Conservation (phyloP, 2,797 vertebrate species). For the Alfaro cultratus region DNA sequence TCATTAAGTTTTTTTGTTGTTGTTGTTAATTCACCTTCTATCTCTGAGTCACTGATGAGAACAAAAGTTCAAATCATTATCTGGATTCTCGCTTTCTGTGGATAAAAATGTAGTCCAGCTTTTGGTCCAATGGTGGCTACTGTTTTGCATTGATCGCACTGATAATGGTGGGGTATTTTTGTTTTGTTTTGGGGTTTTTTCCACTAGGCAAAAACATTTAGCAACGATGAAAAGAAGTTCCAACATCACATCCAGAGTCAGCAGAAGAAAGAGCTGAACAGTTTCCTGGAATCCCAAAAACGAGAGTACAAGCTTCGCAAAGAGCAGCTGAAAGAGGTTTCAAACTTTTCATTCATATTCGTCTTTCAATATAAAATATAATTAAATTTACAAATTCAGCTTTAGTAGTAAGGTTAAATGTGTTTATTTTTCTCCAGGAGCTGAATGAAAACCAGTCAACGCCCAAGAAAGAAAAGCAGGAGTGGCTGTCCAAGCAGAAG, state of each 20-base stretch:
- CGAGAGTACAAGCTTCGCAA: conserved; percentile 98
- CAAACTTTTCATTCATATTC: background rate
- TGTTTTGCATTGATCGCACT: conserved; percentile 2
- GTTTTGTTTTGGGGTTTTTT: background rate
- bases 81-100: background rate
- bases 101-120: background rate
- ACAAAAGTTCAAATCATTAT: background rate
- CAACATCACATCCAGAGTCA: conserved; percentile 98
- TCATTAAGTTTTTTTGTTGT: background rate
- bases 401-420: background rate
- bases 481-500: conserved; percentile 98
- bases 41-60: background rate
- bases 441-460: conserved; percentile 98
- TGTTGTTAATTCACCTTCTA: background rate
- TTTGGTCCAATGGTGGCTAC: background rate
- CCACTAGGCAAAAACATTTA: conserved; percentile 91
- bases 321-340: conserved; percentile 97
- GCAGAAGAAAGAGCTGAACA: conserved; percentile 97
- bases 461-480: conserved; percentile 99
- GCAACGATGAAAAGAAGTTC: conserved; percentile 98
- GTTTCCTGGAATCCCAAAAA: conserved; percentile 96
- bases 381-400: background rate
- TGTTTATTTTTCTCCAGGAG: conserved; percentile 81
- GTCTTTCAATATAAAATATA: background rate
- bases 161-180: conserved; percentile 14